Evolutionary conservation across 2,888 invertebrate species (phyloP), one percentile per base, ranked within the genome.

Genomic region (Leptodirus hochenwartii): DNA sequence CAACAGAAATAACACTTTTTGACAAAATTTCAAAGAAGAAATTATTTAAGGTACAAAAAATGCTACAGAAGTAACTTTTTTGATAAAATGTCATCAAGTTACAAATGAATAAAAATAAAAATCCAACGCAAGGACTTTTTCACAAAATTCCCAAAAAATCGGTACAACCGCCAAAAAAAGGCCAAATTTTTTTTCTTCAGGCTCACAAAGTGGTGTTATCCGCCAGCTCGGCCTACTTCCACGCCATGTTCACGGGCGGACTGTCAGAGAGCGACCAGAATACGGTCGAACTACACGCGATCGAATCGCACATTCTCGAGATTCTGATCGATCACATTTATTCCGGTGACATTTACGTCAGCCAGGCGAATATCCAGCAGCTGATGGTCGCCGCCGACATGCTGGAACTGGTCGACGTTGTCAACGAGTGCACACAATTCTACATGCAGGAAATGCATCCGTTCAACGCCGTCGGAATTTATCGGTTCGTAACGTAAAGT

Each of bases 221-320:
- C 40, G 84, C 88, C 4, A 78, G 82, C 39, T 85, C 87, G 58
- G 79, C 80, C 32, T 91, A 90, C 54, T 91, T 91, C 55, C 77
- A 85, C 56, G 88, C 87, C 24, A 90, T 90, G 88, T 88, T 90
- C 50, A 76, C 78, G 40, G 77, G 77, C 17, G 84, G 81, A 8
- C 58, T 90, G 39, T 70, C 75, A 37, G 90, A 90, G 54, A 78
- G 76, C 43, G 73, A 77, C 44, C 76, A 80, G 51, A 69, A 73
- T 39, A 65, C 71, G 37, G 76, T 90, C n/a, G 71, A 78, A 40
- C 59, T 90, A 34, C 81, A 80, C 40, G 75, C 76, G 31, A 67
- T 87, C 27, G 69, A 78, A 36, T 66, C 80, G 25, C 64, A 71
- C 30, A 76, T 80, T 35, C 66, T 90, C 34, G 69, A 76, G 38